phyloP scores from a whole-genome alignment of 2,113 vertebrate species.

The Peromyscus polionotus region DNA sequence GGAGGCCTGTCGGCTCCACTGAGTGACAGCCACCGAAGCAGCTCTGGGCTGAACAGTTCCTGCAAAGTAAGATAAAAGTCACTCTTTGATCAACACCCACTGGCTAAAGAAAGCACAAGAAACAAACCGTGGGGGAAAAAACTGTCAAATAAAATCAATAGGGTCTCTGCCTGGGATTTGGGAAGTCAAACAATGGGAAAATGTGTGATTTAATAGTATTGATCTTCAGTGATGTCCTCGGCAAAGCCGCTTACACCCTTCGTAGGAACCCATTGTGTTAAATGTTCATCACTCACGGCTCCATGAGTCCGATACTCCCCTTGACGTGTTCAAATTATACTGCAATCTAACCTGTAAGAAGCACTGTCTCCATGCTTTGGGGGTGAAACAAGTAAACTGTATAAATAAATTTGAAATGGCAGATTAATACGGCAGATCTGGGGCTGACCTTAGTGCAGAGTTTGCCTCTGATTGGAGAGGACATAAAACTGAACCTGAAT shows the following conservation, averaged over 20 bases:
- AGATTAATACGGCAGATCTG: slow-evolving; percentile 55
- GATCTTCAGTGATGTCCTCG: slow-evolving; percentile 62
- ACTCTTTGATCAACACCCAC: slow-evolving; percentile 68
- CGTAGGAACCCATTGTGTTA: slow-evolving; percentile 33
- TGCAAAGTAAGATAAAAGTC: slow-evolving; percentile 60
- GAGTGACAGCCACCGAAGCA: slow-evolving; percentile 55
- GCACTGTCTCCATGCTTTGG: neutral
- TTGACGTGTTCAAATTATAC: slow-evolving; percentile 59
- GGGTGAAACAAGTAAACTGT: slow-evolving; percentile 57
- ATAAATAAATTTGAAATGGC: slow-evolving; percentile 58
- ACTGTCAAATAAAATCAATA: slow-evolving; percentile 76
- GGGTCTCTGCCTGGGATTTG: slow-evolving; percentile 63
- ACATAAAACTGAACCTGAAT: slow-evolving; percentile 27
- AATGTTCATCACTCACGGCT: slow-evolving; percentile 64
- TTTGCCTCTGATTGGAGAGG: slow-evolving; percentile 4
- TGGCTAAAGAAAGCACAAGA: slow-evolving; percentile 70
- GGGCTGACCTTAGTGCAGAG: slow-evolving; percentile 13
- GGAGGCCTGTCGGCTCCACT: neutral
- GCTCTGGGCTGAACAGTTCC: slow-evolving; percentile 46
- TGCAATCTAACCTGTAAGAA: slow-evolving; percentile 52
- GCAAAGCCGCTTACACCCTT: neutral
- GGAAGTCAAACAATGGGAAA: slow-evolving; percentile 72
- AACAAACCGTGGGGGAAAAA: slow-evolving; percentile 7
- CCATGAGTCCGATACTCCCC: slow-evolving; percentile 48
- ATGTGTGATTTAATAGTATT: slow-evolving; percentile 70